Evolutionary conservation across 2,113 vertebrate species (phyloP).

Genomic region (Xiphophorus couchianus): DNA sequence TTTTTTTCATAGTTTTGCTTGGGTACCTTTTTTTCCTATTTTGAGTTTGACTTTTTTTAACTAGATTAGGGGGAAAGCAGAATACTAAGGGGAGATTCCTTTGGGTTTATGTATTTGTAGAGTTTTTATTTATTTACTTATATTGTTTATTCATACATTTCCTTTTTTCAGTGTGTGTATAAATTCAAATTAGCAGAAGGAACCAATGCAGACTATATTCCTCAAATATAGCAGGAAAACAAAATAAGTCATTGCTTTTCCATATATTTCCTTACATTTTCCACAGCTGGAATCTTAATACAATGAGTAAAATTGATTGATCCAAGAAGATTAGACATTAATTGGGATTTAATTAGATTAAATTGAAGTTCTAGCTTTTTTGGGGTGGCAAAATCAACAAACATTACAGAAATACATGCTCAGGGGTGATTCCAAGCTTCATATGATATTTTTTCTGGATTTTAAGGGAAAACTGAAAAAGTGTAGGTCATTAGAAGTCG

Average conservation of each 20-base stretch:
- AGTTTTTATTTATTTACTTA: slow-evolving; percentile 5
- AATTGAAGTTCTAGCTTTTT: slow-evolving; percentile 40
- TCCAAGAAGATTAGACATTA: slow-evolving; percentile 66
- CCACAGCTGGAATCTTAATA: slow-evolving; percentile 36
- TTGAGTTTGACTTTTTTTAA: slow-evolving; percentile 2
- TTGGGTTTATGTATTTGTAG: slow-evolving; percentile 24
- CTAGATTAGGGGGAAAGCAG: slow-evolving; percentile 7
- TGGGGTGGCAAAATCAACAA: slow-evolving; percentile 59
- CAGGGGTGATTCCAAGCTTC: not conserved
- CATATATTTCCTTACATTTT: too few species aligned
- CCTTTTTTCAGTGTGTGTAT: slow-evolving; percentile 10
- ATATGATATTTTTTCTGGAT: not conserved
- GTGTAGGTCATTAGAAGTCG: not conserved
- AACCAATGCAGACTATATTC: slow-evolving; percentile 54
- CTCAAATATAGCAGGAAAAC: slow-evolving; percentile 48
- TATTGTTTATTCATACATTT: not conserved
- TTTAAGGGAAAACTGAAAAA: not conserved
- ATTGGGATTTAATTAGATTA: slow-evolving; percentile 77
- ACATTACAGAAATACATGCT: slow-evolving; percentile 48
- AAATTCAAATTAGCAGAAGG: slow-evolving; percentile 35
- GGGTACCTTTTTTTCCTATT: not conserved
- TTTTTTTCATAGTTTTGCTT: slow-evolving; percentile 19
- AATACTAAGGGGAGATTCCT: slow-evolving; percentile 6
- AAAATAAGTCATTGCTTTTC: slow-evolving; percentile 41
- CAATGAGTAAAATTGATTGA: slow-evolving; percentile 49